phyloP scores from a whole-genome alignment of 2,797 vertebrate species.

The Mormyrops boulengeri region DNA sequence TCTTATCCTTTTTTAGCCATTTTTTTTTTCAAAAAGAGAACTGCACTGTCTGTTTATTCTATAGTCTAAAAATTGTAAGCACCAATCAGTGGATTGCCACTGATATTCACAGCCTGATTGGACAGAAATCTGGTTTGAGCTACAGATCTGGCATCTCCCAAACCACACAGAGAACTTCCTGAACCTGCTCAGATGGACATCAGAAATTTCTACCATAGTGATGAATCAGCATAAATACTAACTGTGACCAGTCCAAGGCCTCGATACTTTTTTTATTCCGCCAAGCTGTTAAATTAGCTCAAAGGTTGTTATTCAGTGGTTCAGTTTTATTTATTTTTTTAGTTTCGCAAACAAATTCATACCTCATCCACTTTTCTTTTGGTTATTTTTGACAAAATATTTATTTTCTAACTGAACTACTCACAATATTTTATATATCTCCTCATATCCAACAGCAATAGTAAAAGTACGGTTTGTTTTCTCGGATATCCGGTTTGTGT shows the following conservation, averaged over 20 bases:
- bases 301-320: slow-evolving; percentile 55
- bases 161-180: slow-evolving; percentile 35
- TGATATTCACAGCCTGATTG: slow-evolving; percentile 24
- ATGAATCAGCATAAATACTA: slow-evolving; percentile 41
- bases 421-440: slow-evolving; percentile 33
- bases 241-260: slow-evolving; percentile 44
- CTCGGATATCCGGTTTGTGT: background rate
- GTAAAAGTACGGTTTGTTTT: slow-evolving; percentile 13
- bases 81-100: slow-evolving; percentile 38
- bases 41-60: slow-evolving; percentile 55
- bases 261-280: slow-evolving; percentile 45
- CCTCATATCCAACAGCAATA: slow-evolving; percentile 29
- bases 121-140: slow-evolving; percentile 34
- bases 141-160: slow-evolving; percentile 38
- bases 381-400: slow-evolving; percentile 37
- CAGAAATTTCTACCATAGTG: slow-evolving; percentile 25
- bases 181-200: slow-evolving; percentile 36
- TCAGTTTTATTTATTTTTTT: slow-evolving; percentile 29
- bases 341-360: slow-evolving; percentile 23
- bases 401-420: slow-evolving; percentile 54
- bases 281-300: slow-evolving; percentile 42
- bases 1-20: slow-evolving; percentile 61
- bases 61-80: slow-evolving; percentile 54
- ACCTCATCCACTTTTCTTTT: slow-evolving; percentile 32
- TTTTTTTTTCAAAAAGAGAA: slow-evolving; percentile 54